Evolutionary conservation across 2,113 vertebrate species (phyloP), one percentile per base, ranked within the genome.

Genomic region (Limanda limanda): DNA sequence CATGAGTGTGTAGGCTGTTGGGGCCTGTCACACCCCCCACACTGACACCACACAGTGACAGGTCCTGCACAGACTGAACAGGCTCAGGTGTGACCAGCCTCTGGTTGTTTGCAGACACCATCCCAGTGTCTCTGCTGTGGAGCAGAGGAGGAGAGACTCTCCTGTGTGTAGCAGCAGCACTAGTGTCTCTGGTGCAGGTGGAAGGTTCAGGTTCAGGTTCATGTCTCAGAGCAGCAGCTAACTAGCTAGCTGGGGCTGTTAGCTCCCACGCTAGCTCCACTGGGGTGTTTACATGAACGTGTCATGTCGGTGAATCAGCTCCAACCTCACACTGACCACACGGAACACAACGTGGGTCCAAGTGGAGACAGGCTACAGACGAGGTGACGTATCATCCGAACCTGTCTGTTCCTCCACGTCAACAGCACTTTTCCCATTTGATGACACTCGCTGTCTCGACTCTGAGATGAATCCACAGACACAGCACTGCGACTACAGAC

Each of bases 391-490:
- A 35, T 15, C 12, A 71, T 64, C 18, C 1, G 67, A 57, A 3
- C 4, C 52, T 78, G 21, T 76, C 61, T 18, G 27, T 58, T 76
- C 42, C 66, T 45, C 4, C 6, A 40, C 51, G 57, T 27, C 60
- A 1, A 11, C 40, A 74, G 68, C 72, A 85, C 77, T 86, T 85
- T 83, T 31, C 13, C 12, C 40, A 3, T 12, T 37, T 5, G 14
- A 2, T 21, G 67, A 63, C 58, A 56, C 1, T 8, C 31, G 31
- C 6, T 8, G 6, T 31, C 31, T 31, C 31, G 31, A 31, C 31
- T 31, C 31, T 42, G 14, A 23, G 1, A 15, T 54, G 5, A n/a
- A 17, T 20, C 14, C 47, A 51, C 47, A 17, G 47, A 51, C 47
- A 18, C 51, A 54, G 20, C 6, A 51, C 18, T 45, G 45, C 51